These are phyloP conservation scores for Echinops telfairi DNA, from an alignment of 2,113 vertebrate genomes.

Conservation along the genomic window DNA sequence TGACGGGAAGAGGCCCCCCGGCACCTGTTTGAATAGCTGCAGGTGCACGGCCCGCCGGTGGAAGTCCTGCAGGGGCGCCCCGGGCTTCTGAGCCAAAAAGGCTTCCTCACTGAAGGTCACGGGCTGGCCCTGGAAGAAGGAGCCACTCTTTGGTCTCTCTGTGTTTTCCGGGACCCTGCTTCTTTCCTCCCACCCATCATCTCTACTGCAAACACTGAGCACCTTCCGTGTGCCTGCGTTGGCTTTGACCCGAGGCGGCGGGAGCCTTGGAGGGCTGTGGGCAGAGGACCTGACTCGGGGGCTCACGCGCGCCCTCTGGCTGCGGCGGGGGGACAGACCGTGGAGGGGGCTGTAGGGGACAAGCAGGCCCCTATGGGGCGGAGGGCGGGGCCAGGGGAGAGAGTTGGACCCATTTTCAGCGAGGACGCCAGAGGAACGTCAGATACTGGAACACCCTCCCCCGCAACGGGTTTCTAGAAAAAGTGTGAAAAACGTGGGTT, in stretches of 20 bases:
- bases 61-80: slow-evolving; percentile 88
- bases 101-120: slow-evolving; percentile 89
- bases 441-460: neutral
- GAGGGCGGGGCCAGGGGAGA: neutral
- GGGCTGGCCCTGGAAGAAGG: slow-evolving; percentile 85
- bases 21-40: slow-evolving; percentile 95
- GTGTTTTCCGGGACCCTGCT: neutral
- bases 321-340: neutral
- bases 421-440: neutral
- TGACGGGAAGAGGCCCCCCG: no score
- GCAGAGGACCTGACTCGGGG: neutral
- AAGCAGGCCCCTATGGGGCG: no score
- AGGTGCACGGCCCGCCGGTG: slow-evolving; percentile 91
- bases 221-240: neutral
- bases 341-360: neutral
- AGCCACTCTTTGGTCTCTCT: neutral
- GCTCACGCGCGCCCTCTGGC: neutral
- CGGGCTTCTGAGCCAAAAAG: slow-evolving; percentile 91
- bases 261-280: neutral
- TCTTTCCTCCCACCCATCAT: neutral
- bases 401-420: neutral
- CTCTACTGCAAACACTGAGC: neutral
- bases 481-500: neutral
- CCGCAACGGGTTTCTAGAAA: neutral
- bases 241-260: neutral